phyloP scores from a whole-genome alignment of 2,797 vertebrate species.

The Paguma larvata region DNA sequence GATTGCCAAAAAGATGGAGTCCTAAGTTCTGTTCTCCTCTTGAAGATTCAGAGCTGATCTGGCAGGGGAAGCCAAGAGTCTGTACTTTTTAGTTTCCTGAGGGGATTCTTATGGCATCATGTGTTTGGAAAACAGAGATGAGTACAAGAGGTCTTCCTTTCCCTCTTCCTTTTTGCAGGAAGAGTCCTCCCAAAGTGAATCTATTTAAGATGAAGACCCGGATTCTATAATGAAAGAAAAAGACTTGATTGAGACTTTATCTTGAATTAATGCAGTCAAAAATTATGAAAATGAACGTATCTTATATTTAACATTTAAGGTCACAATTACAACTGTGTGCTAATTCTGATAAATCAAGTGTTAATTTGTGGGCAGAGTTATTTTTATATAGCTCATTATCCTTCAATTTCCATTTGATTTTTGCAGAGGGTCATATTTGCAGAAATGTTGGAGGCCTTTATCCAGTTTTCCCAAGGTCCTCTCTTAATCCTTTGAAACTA shows the following conservation, averaged over 20 bases:
- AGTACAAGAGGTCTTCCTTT: conserved; percentile 38
- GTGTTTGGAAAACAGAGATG: background rate
- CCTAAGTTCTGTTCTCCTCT: background rate
- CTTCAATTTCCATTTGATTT: conserved; percentile 34
- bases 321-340: background rate
- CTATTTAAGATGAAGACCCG: background rate
- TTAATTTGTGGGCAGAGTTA: background rate
- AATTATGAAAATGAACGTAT: conserved; percentile 30
- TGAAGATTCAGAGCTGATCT: conserved; percentile 33
- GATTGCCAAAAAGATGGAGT: background rate
- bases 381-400: background rate
- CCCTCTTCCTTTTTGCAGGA: background rate
- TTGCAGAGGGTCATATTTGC: conserved; percentile 7
- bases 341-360: conserved; percentile 27
- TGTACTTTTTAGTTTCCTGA: background rate
- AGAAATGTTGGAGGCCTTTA: conserved; percentile 34
- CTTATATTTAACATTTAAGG: conserved; percentile 45
- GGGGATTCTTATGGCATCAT: background rate
- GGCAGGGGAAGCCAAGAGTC: background rate
- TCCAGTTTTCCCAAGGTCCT: background rate
- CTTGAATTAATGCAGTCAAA: background rate
- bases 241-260: background rate
- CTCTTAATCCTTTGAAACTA: conserved; percentile 33
- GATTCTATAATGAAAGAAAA: conserved; percentile 32
- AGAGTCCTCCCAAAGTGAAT: background rate